Evolutionary conservation across 53 echinoderm and acorn worm genomes (phyloP), one percentile per base, ranked within the genome.

Genomic region (Stichopus horrens): DNA sequence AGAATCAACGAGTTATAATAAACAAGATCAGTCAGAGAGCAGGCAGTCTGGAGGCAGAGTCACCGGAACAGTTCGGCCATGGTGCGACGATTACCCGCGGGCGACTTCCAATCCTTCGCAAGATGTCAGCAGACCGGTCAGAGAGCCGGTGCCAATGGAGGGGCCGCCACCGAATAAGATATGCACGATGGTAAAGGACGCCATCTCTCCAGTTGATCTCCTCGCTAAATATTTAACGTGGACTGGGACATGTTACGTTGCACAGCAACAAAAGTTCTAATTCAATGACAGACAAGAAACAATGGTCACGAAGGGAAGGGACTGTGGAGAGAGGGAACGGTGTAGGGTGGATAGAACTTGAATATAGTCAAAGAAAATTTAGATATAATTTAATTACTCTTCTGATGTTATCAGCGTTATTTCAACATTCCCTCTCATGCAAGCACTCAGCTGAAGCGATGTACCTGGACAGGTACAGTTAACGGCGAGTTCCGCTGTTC

Each of bases 111-210:
- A 87, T 9, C 87, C 87, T 2, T 23, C n/a, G 5, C 87, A 87
- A 58, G 74, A 87, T 55, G 73, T 75, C 21, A 87, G 87, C 57
- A 51, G 75, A 87, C 87, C 87, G 14, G 87, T 87, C 1, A 23
- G 87, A 10, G 87, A 87, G 56, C 87, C 87, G 3, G 74, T 74
- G 9, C 87, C 87, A 51, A 87, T 87, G 74, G 75, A 87, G 10
- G 87, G 85, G 9, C 92, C 96, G 6, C 94, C 96, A 9, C 96
- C 94, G 22, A 96, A 96, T 60, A 94, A 91, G 83, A 90, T 94
- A 16, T 96, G 96, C 74, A 94, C 96, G 21, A 90, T 90, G 5
- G 86, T 89, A 7, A 88, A 88, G 22, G 92, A 92, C 74, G 89
- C 92, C 4, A 68, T 92, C 18, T 89, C 89, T 56, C 89, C 92